Conservation (phyloP, 2,113 vertebrate species). For the Toxostoma redivivum region DNA sequence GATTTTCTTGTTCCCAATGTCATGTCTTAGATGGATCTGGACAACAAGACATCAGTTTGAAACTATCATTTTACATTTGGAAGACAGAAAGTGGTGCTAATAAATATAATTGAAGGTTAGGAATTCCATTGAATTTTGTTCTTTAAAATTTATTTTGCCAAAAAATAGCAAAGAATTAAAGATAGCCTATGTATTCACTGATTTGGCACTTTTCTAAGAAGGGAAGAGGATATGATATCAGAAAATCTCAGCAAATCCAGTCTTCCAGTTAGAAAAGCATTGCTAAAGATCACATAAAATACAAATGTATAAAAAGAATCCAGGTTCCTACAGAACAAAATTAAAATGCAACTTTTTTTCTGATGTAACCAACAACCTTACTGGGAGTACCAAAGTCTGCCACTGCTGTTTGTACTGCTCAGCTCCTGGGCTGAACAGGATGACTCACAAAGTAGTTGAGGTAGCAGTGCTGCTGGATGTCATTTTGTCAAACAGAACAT, state of each 20-base stretch:
- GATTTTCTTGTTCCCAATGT: not conserved
- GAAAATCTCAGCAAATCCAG: not conserved
- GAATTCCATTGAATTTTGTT: not conserved
- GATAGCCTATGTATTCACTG: not conserved
- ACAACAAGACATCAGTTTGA: not conserved
- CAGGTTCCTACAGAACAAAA: not conserved
- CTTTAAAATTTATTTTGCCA: not conserved
- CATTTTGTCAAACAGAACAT: not conserved
- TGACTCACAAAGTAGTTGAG: not conserved
- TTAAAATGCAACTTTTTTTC: not conserved
- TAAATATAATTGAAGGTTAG: not conserved
- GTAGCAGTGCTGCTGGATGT: not conserved
- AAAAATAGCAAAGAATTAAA: not conserved
- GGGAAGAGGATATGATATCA: not conserved
- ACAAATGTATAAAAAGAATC: not conserved
- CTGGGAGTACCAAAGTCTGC: rapidly evolving
- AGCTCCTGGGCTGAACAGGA: not conserved
- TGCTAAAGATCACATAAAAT: not conserved
- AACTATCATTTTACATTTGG: not conserved
- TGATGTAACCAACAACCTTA: not conserved
- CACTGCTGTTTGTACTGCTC: not conserved
- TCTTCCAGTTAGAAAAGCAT: not conserved
- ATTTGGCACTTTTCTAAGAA: not conserved
- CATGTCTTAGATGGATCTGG: not conserved
- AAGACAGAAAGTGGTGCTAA: not conserved